Evolutionary conservation across 1,140 invertebrate species (phyloP).

Genomic region (Bradynema listronoti): DNA sequence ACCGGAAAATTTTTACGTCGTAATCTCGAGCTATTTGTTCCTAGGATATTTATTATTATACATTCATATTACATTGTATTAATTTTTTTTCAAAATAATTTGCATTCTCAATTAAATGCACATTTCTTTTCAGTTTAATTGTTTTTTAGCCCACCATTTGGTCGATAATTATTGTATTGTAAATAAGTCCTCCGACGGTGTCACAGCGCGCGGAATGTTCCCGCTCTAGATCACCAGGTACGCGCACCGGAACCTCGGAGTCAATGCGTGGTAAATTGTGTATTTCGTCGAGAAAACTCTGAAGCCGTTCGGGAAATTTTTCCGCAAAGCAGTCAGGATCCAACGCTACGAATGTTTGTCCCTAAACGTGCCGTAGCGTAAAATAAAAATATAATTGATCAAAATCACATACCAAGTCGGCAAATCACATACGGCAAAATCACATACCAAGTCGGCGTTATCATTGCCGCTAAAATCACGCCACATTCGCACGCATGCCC

Average conservation of each 20-base stretch:
- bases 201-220: slow-evolving; percentile 67
- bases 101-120: no score
- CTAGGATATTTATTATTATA: no score
- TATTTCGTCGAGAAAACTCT: slow-evolving; percentile 61
- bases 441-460: slow-evolving; percentile 64
- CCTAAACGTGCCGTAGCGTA: slow-evolving; percentile 54
- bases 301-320: slow-evolving; percentile 71
- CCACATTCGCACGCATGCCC: slow-evolving; percentile 70
- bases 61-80: no score
- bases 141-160: not conserved
- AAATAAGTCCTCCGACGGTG: slow-evolving; percentile 69
- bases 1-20: no score
- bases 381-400: not conserved
- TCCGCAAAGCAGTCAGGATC: slow-evolving; percentile 75
- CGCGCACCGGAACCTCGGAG: slow-evolving; percentile 67
- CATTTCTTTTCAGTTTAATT: not conserved
- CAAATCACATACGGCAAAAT: not conserved
- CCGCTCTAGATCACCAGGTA: slow-evolving; percentile 78
- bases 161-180: slow-evolving; percentile 58
- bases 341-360: slow-evolving; percentile 82
- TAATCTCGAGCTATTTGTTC: no score
- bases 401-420: not conserved
- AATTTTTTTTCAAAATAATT: no score
- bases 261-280: slow-evolving; percentile 58
- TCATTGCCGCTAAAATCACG: slow-evolving; percentile 65